phyloP scores from a whole-genome alignment of 1,140 invertebrate species.

The Rhopalosiphum padi region DNA sequence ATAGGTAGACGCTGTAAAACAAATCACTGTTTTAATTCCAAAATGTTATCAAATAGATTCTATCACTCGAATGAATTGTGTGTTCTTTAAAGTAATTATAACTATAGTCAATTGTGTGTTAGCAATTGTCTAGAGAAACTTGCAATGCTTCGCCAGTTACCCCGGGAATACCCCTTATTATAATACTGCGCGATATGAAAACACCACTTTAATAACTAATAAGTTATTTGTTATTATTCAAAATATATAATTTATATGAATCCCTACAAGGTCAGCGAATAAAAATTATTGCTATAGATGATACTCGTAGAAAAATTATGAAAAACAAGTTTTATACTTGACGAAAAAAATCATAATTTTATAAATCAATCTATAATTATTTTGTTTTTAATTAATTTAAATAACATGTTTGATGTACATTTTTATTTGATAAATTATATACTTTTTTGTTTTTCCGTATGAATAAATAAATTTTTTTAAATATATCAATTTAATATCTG shows the following conservation, averaged over 20 bases:
- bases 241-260: not conserved
- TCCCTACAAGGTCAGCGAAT: not conserved
- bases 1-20: not conserved
- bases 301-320: not conserved
- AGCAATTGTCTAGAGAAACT: not conserved
- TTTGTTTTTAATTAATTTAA: not conserved
- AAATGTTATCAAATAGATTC: not conserved
- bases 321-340: not conserved
- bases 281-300: not conserved
- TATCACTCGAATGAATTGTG: not conserved
- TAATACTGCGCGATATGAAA: not conserved
- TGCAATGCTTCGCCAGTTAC: not conserved
- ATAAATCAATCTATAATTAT: not conserved
- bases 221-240: not conserved
- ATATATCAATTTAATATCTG: not conserved
- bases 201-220: not conserved
- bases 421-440: not conserved
- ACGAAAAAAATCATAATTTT: not conserved
- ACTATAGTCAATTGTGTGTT: not conserved
- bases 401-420: not conserved
- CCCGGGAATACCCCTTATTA: constrained; percentile 1
- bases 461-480: not conserved
- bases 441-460: not conserved
- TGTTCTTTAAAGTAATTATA: not conserved
- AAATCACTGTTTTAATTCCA: not conserved